Base-by-base conservation (phyloP, 1,140 invertebrate species). In the Olivierus martensii region DNA sequence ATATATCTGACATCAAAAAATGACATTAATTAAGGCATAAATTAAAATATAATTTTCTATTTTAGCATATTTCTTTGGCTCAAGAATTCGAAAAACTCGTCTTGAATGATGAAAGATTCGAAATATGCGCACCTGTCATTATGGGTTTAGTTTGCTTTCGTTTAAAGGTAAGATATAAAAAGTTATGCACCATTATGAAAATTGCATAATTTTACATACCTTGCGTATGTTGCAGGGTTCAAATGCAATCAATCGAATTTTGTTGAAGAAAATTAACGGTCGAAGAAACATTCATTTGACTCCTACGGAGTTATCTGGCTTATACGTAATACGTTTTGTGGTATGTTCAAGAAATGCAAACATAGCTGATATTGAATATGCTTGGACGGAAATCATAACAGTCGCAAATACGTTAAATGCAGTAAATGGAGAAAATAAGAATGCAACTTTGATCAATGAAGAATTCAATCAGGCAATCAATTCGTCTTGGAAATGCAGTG, bases 121-220 rank as follows among this genome's bases (percentile, higher is more conserved):
- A 94, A 67, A 67, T 95, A 21, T 69, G 81, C 7, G 73, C 76
- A 3, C 75, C 83, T 36, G 76, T 78, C 2, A 70, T 75, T 3
- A 74, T 96, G 74, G 89, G 85, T 0, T 68, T 97, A 6, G 83
- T 94, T 9, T 93, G 87, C 59, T 94, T 95, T 63, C 75, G 86
- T 64, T 66, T 92, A 12, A 87, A 81, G 73, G 80, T 80, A 69
- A 54, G 3, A 7, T 43, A 43, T 43, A 7, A 18, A 18, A 12
- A 12, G 38, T 39, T 12, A 12, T 17, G 38, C 17, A 39, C 38
- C 38, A 12, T 39, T 12, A 12, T 12, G 38, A 39, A 17, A 39
- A 39, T 39, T 39, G 38, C 38, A 39, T 17, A 12, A 39, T 17
- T 39, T 17, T 17, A 39, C 17, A 17, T 39, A 17, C 38, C 38